phyloP scores from a whole-genome alignment of 1,140 invertebrate species.

The Spodoptera frugiperda region DNA sequence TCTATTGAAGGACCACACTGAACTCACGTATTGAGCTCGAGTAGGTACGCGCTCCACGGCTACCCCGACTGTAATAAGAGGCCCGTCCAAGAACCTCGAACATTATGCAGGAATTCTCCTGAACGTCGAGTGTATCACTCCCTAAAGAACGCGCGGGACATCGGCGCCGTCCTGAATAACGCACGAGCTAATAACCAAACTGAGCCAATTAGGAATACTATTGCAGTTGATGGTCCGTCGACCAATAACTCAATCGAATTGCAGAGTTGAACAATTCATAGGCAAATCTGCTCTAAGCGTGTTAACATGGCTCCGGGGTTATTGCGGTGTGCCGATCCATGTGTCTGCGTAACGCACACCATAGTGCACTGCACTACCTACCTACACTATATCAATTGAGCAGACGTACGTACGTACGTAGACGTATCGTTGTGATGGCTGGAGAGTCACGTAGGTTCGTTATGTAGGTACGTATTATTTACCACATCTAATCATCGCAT shows the following conservation, averaged over 20 bases:
- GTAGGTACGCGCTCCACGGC: constrained; percentile 36
- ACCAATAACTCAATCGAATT: constrained; percentile 74
- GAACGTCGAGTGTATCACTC: constrained; percentile 33
- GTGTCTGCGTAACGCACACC: constrained; percentile 56
- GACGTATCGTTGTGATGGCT: constrained; percentile 7
- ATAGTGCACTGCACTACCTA: constrained; percentile 51
- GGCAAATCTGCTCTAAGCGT: constrained; percentile 80
- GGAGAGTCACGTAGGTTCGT: too few relatives aligned
- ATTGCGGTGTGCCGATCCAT: constrained; percentile 77
- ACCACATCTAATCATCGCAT: constrained; percentile 31
- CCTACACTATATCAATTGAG: constrained; percentile 17
- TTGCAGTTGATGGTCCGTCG: constrained; percentile 61
- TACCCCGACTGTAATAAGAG: constrained; percentile 42
- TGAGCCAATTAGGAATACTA: constrained; percentile 48
- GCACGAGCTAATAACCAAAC: constrained; percentile 33
- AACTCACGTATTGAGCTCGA: constrained; percentile 69
- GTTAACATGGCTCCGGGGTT: constrained; percentile 80
- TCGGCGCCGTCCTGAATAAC: constrained; percentile 4
- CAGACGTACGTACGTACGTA: background rate
- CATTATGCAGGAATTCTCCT: constrained; percentile 28
- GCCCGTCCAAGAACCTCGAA: constrained; percentile 24
- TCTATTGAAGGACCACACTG: constrained; percentile 77
- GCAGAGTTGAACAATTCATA: constrained; percentile 79
- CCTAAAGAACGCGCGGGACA: constrained; percentile 23
- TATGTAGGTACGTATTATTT: constrained; percentile 41